phyloP scores from a whole-genome alignment of 2,888 invertebrate genomes.

The Microctonus aethiopoides region DNA sequence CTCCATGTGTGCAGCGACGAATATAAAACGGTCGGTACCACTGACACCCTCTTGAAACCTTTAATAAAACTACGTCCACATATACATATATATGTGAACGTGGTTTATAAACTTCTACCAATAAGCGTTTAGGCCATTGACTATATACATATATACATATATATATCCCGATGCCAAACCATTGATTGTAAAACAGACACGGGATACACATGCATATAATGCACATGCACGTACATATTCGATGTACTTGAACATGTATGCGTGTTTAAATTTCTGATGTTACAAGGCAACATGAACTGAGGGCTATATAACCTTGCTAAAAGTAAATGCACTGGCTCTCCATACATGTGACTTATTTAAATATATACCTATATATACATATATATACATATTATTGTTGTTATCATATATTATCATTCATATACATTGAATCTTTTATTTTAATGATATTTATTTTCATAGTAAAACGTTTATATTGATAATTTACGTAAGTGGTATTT shows the following conservation, averaged over 20 bases:
- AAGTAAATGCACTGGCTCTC: no score
- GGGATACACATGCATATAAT: conserved; percentile 22
- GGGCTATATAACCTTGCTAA: no score
- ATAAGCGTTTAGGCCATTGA: conserved; percentile 17
- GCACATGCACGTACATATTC: conserved; percentile 25
- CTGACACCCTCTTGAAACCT: conserved; percentile 54
- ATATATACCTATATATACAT: no score
- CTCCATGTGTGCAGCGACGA: conserved; percentile 57
- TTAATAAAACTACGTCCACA: conserved; percentile 19
- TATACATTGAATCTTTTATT: no score
- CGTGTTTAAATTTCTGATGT: not conserved
- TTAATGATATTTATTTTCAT: no score
- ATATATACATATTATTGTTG: no score
- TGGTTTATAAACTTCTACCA: conserved; percentile 13
- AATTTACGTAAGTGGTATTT: no score
- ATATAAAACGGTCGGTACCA: conserved; percentile 61
- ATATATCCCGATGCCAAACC: conserved; percentile 30
- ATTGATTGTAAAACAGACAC: not conserved
- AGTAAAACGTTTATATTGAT: no score
- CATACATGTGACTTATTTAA: no score
- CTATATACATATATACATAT: no score
- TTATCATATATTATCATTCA: no score
- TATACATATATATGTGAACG: not conserved
- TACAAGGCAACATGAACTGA: not conserved
- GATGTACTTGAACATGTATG: conserved; percentile 32